Evolutionary conservation across 2,113 vertebrate species (phyloP).

Genomic region (Tinamus guttatus): DNA sequence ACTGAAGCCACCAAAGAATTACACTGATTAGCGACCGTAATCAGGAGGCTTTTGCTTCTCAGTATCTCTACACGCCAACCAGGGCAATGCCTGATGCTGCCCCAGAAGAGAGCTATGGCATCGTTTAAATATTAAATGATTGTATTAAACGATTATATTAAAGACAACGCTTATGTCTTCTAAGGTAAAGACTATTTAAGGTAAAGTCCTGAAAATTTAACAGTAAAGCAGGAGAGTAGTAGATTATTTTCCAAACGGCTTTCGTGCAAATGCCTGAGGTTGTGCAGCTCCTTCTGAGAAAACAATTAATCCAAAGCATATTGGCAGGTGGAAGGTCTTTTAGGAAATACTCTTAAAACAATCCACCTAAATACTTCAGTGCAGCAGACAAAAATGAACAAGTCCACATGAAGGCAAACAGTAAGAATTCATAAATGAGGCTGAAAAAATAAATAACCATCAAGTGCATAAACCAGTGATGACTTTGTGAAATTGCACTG

Average conservation of each 20-base stretch:
- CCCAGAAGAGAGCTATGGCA: background rate
- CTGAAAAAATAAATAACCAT: constrained; percentile 25
- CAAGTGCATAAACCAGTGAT: background rate
- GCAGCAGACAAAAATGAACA: background rate
- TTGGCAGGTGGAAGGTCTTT: background rate
- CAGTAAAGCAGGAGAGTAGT: background rate
- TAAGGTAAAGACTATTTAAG: background rate
- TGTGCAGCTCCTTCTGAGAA: background rate
- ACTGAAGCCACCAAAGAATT: background rate
- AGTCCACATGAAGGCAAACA: background rate
- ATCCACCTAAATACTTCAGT: background rate
- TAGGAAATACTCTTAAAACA: background rate
- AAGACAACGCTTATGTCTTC: too few species aligned
- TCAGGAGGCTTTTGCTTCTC: background rate
- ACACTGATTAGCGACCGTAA: background rate
- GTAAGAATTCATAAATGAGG: background rate
- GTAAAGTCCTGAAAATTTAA: background rate
- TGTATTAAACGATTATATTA: too few species aligned
- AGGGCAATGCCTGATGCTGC: too few species aligned
- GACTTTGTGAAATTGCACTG: background rate
- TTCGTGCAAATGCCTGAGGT: background rate
- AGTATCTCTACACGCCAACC: background rate
- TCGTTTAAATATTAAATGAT: too few species aligned
- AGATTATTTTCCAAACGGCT: background rate
- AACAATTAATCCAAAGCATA: background rate